phyloP scores from a whole-genome alignment of 2,113 vertebrate genomes.

The Oreotragus oreotragus region DNA sequence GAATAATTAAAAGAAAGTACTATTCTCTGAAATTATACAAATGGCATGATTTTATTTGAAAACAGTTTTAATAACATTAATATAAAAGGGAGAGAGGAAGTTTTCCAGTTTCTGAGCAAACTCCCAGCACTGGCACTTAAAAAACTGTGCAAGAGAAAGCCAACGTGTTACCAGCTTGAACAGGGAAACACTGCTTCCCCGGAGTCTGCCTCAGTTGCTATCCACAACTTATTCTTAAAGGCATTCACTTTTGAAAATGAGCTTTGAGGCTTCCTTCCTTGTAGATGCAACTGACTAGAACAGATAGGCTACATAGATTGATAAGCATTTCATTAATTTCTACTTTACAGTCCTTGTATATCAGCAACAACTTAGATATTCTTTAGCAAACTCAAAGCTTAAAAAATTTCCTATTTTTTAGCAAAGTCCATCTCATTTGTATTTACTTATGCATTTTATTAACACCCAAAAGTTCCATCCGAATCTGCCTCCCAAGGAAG shows the following conservation, averaged over 20 bases:
- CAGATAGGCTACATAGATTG: neutral
- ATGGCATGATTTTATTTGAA: neutral
- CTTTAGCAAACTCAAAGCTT: neutral
- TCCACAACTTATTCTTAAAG: neutral
- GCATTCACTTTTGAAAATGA: neutral
- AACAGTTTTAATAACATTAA: neutral
- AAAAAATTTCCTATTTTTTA: neutral
- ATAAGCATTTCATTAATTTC: neutral
- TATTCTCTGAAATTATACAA: neutral
- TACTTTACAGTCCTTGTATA: neutral
- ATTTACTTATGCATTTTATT: neutral
- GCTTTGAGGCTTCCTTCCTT: neutral
- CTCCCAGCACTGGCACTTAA: neutral
- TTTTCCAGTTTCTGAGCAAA: neutral
- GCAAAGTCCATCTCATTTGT: neutral
- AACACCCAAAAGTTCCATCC: neutral
- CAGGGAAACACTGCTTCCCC: rapidly evolving
- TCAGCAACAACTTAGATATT: neutral
- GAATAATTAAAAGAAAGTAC: neutral
- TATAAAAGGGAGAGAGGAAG: neutral
- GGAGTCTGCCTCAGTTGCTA: neutral
- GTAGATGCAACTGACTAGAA: neutral
- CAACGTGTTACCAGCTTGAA: rapidly evolving
- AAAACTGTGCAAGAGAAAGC: neutral
- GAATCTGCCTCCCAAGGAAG: neutral